Evolutionary conservation across 2,797 vertebrate species (phyloP).

Genomic region (Neosilurus hyrtlii): DNA sequence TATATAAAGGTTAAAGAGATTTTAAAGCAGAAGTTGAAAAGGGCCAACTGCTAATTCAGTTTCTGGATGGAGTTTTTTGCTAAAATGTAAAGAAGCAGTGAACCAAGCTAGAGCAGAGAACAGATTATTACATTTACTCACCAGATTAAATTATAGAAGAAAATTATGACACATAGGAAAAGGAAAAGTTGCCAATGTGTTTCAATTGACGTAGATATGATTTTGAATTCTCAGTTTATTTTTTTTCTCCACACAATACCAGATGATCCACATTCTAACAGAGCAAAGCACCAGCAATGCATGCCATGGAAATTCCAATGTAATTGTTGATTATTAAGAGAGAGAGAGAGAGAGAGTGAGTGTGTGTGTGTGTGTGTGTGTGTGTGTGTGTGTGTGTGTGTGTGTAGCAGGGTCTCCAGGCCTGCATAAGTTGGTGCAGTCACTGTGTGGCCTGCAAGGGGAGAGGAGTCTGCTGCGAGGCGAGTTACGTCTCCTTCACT

Average conservation of each 20-base stretch:
- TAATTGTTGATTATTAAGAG: conserved; percentile 28
- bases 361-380: conserved; percentile 22
- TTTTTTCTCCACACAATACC: no score
- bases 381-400: conserved; percentile 34
- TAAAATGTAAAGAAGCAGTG: not conserved
- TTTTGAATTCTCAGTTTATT: no score
- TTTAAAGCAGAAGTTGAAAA: not conserved
- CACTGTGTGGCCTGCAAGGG: conserved; percentile 75
- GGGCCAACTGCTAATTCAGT: conserved; percentile 14
- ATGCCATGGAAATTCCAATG: not conserved
- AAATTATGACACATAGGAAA: not conserved
- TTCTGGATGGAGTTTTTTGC: conserved; percentile 7
- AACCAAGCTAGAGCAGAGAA: conserved; percentile 9
- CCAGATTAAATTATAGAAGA: not conserved
- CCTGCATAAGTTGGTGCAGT: conserved; percentile 79
- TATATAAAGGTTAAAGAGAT: no score
- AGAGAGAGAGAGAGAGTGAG: conserved; percentile 12
- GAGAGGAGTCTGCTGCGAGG: conserved; percentile 75
- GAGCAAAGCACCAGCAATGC: not conserved
- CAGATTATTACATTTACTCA: conserved; percentile 5
- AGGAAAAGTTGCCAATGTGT: not conserved
- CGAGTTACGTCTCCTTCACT: conserved; percentile 74
- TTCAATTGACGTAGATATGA: not conserved
- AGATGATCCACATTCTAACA: not conserved
- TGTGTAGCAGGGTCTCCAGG: conserved; percentile 54